Base-by-base conservation (phyloP, 1,140 invertebrate species). In the Chrysomallon squamiferum region DNA sequence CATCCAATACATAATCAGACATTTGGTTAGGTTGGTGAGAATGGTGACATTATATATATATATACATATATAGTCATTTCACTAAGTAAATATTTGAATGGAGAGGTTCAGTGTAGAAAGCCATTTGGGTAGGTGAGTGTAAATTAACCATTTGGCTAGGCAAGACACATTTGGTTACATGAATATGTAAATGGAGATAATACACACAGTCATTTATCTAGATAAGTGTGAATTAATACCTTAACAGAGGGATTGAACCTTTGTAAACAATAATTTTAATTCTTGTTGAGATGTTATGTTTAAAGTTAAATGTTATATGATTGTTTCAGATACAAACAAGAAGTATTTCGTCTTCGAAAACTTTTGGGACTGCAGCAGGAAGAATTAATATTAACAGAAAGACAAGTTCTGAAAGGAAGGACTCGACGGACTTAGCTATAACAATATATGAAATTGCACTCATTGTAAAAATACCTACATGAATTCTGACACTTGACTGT, bases 81-180 rank as follows among this genome's bases (percentile, higher is more conserved):
- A n/a, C n/a, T n/a, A n/a, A n/a, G n/a, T n/a, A n/a, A n/a, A n/a
- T n/a, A n/a, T n/a, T n/a, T n/a, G n/a, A n/a, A n/a, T n/a, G n/a
- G n/a, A n/a, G n/a, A n/a, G n/a, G 22, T 18, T 29, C 9, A 49
- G n/a, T 27, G 13, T 47, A 27, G 59, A 47, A 18, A 47, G 20
- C 22, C 43, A 32, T 52, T 13, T 41, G 6, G 27, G 33, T 41
- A 56, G 25, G 29, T 22, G n/a, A n/a, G 22, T 58, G 38, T 25
- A n/a, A 18, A 15, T 4, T 5, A 27, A 41, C 15, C 43, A 7
- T 7, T 20, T 45, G 22, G 43, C 43, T 7, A 45, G 43, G 43
- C 84, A 65, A 78, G 66, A 22, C 82, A 83, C n/a, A 47, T n/a
- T 83, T 66, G 78, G 67, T 22, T 81, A 83, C 63, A 76, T 85